Base-by-base conservation (phyloP, 2,113 vertebrate species). In the Ia io region DNA sequence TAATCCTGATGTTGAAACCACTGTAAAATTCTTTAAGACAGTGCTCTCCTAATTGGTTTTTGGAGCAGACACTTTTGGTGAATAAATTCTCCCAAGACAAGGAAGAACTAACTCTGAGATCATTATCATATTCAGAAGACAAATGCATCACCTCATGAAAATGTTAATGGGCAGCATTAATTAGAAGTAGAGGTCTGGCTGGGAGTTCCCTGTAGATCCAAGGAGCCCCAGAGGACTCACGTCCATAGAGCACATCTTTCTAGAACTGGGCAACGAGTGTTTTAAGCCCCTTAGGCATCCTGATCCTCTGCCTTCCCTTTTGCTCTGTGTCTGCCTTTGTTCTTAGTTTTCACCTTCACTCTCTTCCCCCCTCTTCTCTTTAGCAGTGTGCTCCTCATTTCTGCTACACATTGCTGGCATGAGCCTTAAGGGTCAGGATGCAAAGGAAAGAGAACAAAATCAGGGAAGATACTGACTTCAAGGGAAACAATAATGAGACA, bases 91-190 rank as follows among this genome's bases (percentile, higher is more conserved):
- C 56, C 49, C 71, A 95, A 91, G 84, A 87, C 51, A 44, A 89
- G 77, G 40, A 90, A 84, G 84, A 95, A 77, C 84, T 88, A 95
- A 73, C 80, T 90, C 94, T 89, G 78, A 96, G 90, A 90, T 97
- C 80, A 96, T 95, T 95, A 92, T 42, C 82, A 84, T 96, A 88
- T 85, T 95, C 78, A 92, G 92, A 92, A 96, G 90, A 92, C 85
- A 88, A 95, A 93, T 18, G 63, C n/a, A 67, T 95, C 94, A 90
- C 80, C 88, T 92, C 85, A 51, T 79, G 92, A 88, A 96, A 97
- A 97, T 95, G 95, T 90, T 96, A 96, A 95, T 83, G 94, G 53
- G 22, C n/a, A 56, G 47, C 82, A 92, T 92, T 95, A 96, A 97
- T 88, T 95, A 88, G 67, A 96, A 93, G 71, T 77, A 88, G 94